These are phyloP conservation scores for Mustela lutreola DNA, from an alignment of 2,113 vertebrate genomes.

Conservation along the genomic window DNA sequence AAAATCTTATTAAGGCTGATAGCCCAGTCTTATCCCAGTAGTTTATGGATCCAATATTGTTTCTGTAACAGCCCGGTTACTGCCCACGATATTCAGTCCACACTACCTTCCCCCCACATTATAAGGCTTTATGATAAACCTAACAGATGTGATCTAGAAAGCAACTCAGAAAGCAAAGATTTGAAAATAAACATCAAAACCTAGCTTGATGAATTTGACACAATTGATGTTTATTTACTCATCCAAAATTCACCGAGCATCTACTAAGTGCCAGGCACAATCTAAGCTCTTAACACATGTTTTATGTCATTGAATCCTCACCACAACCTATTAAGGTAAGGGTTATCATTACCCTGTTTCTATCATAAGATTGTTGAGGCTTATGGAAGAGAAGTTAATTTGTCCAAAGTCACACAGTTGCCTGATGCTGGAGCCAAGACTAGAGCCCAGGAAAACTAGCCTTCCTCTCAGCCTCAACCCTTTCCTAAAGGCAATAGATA, in stretches of 20 bases:
- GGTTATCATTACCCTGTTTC: too few species aligned
- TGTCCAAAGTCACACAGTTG: neutral
- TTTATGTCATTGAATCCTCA: neutral
- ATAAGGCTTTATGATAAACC: neutral
- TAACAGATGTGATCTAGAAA: neutral
- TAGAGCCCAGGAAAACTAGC: neutral
- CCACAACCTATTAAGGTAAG: neutral
- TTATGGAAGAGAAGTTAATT: neutral
- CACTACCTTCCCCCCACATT: neutral
- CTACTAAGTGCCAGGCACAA: neutral
- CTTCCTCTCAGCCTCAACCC: neutral
- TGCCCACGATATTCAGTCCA: neutral
- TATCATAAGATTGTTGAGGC: neutral
- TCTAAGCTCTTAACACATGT: neutral
- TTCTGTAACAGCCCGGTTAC: neutral
- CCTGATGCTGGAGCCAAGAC: neutral
- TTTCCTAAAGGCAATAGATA: neutral
- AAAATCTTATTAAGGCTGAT: neutral
- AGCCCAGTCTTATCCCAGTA: neutral
- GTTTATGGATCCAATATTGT: neutral
- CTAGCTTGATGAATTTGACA: neutral
- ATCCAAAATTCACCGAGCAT: neutral
- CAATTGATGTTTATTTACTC: neutral
- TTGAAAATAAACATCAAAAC: neutral
- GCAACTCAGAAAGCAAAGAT: neutral